These are phyloP conservation scores for Barnardius zonarius DNA, from an alignment of 2,113 vertebrate species.

Conservation along the genomic window DNA sequence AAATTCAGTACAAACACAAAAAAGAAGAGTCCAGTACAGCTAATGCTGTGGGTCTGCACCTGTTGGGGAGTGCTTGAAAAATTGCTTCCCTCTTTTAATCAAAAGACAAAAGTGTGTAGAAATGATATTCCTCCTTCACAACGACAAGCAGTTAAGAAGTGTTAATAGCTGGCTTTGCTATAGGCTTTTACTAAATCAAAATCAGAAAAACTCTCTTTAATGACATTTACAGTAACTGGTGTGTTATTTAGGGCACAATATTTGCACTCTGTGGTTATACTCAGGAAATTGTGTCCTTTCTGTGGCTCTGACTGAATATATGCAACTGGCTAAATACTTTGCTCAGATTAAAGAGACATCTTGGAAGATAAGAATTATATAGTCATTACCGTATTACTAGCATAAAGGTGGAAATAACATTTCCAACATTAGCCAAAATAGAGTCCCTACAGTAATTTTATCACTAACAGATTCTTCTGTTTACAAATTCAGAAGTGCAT, in stretches of 20 bases:
- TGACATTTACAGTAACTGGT: slow-evolving; percentile 64
- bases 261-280: slow-evolving; percentile 72
- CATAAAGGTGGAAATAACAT: neutral
- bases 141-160: slow-evolving; percentile 53
- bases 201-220: slow-evolving; percentile 49
- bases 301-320: slow-evolving; percentile 47
- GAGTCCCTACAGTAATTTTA: neutral
- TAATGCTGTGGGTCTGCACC: neutral
- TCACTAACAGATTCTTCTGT: neutral
- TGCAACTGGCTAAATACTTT: neutral
- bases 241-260: slow-evolving; percentile 57
- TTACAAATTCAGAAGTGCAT: neutral
- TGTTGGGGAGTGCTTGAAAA: slow-evolving; percentile 1
- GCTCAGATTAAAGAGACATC: neutral
- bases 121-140: neutral
- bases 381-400: neutral
- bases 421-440: neutral
- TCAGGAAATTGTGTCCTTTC: slow-evolving; percentile 81
- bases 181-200: slow-evolving; percentile 66
- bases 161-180: slow-evolving; percentile 68
- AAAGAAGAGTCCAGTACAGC: neutral
- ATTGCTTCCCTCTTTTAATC: neutral
- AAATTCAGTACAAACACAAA: neutral
- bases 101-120: slow-evolving; percentile 17
- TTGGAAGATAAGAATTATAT: neutral